Evolutionary conservation across 2,888 invertebrate species (phyloP).

Genomic region (Patella caerulea): DNA sequence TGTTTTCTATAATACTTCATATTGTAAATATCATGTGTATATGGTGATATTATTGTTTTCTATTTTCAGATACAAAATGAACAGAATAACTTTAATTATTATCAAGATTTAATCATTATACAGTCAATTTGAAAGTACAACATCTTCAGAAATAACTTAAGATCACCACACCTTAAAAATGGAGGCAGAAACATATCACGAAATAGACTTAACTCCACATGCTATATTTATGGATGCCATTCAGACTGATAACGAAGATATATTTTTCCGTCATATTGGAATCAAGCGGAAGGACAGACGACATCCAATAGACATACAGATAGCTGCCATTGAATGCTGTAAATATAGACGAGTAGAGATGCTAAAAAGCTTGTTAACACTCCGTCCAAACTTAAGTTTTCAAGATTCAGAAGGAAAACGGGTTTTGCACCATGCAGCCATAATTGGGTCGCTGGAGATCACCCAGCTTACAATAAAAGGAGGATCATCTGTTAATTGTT

Average conservation of each 20-base stretch:
- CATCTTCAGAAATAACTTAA: too few relatives aligned
- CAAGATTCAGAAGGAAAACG: background rate
- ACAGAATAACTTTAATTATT: too few relatives aligned
- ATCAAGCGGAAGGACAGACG: background rate
- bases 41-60: too few relatives aligned
- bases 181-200: background rate
- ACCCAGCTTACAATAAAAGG: slow-evolving; percentile 35
- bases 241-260: background rate
- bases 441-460: slow-evolving; percentile 43
- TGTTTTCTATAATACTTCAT: too few relatives aligned
- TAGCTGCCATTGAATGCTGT: background rate
- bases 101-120: too few relatives aligned
- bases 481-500: slow-evolving; percentile 36
- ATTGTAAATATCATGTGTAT: too few relatives aligned
- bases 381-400: background rate
- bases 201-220: background rate
- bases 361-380: background rate
- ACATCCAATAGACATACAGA: background rate
- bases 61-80: too few relatives aligned
- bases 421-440: slow-evolving; percentile 49
- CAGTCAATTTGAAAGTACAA: too few relatives aligned
- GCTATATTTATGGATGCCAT: background rate
- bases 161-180: too few relatives aligned
- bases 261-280: background rate
- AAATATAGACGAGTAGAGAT: background rate